Base-by-base conservation (phyloP, 2,888 invertebrate species). In the Cephus rjabovi region DNA sequence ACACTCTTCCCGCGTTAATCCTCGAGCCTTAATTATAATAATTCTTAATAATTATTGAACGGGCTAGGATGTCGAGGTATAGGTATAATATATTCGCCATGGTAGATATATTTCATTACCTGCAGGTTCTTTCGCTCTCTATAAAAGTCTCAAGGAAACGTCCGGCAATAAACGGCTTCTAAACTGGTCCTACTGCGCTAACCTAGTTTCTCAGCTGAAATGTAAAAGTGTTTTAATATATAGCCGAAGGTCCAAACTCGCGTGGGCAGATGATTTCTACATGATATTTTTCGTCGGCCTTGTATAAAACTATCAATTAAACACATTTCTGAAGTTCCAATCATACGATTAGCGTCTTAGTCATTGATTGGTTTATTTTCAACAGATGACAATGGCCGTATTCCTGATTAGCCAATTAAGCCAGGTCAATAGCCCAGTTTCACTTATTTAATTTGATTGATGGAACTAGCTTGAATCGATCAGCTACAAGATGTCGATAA, bases 131-230 rank as follows among this genome's bases (percentile, higher is more conserved):
- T 15, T 56, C 56, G 56, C 56, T 56, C 56, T 56, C 56, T 56
- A 56, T 23, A 56, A 23, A 23, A 23, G 56, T 23, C 74, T 74
- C 34, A 34, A 70, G 40, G 31, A 78, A 78, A 76, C 69, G 76
- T 77, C 75, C 70, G 78, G 77, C 74, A 75, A 81, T 74, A 77
- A 80, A 78, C 80, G 78, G 79, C 80, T 80, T 80, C 80, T 79
- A 81, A 81, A 81, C 79, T 76, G 77, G 77, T 80, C 77, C 74
- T 74, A 34, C 74, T 68, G 74, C 34, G 77, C 73, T 79, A 80
- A 79, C 77, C 81, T 76, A 79, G 77, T 81, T 81, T 69, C 69
- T 37, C 37, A 31, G 73, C 56, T 35, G 35, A 74, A 74, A 74
- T 74, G 74, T 74, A 74, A 74, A 74, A 74, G 74, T 74, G 74